Evolutionary conservation across 2,113 vertebrate species (phyloP).

Genomic region (Toxotes jaculatrix): DNA sequence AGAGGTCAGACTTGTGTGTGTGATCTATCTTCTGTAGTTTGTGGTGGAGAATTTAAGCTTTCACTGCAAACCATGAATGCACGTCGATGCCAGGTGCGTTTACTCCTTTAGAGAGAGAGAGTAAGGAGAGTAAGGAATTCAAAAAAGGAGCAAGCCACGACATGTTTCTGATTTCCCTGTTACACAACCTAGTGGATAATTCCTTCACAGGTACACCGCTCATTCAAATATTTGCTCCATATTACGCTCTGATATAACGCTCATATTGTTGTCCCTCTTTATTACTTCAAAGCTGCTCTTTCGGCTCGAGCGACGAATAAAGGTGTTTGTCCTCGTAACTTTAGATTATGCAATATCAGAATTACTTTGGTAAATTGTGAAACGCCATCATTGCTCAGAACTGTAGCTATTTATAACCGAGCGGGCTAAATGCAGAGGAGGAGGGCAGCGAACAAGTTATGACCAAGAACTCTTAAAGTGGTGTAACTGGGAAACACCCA

Average conservation of each 20-base stretch:
- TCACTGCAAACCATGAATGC: not conserved
- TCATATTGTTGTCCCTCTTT: not conserved
- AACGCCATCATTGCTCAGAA: not conserved
- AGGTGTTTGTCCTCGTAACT: not conserved
- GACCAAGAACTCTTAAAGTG: slow-evolving; percentile 4
- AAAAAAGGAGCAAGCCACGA: slow-evolving; percentile 41
- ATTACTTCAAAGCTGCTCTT: not conserved
- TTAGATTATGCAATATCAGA: not conserved
- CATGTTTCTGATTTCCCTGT: slow-evolving; percentile 15
- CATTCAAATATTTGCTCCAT: not conserved
- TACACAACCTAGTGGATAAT: slow-evolving; percentile 45
- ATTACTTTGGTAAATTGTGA: not conserved
- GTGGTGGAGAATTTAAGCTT: not conserved
- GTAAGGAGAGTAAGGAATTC: not conserved
- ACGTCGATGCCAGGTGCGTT: not conserved
- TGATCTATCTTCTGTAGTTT: not conserved
- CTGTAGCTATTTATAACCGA: not conserved
- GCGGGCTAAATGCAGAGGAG: not conserved
- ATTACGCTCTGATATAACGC: not conserved
- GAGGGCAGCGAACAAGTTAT: slow-evolving; percentile 18
- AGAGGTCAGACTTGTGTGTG: not conserved
- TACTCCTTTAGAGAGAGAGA: not conserved
- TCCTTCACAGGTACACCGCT: not conserved
- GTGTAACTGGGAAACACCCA: not conserved
- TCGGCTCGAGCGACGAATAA: not conserved